Conservation (phyloP, 2,113 vertebrate species). For the Diphyllodes magnificus region DNA sequence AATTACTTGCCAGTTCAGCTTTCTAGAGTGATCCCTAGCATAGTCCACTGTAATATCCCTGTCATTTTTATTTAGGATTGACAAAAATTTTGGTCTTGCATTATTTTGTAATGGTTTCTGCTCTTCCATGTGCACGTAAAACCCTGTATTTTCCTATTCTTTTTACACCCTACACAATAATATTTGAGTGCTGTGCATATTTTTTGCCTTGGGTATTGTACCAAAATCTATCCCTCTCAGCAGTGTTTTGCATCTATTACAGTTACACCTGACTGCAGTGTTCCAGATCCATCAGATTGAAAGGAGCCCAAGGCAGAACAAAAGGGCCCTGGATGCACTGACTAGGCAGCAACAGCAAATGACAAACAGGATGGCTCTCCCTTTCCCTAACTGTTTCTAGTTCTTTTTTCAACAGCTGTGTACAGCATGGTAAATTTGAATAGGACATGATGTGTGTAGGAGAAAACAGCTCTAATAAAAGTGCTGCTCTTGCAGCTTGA, state of each 20-base stretch:
- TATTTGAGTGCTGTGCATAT: background rate
- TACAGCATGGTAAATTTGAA: constrained; percentile 40
- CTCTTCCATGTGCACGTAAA: background rate
- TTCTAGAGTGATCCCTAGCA: background rate
- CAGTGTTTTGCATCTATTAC: background rate
- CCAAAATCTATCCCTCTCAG: background rate
- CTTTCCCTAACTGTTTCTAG: background rate
- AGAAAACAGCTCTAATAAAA: constrained; percentile 25
- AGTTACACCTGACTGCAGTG: constrained; percentile 29
- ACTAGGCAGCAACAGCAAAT: constrained; percentile 20
- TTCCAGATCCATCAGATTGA: background rate
- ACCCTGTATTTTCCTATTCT: background rate
- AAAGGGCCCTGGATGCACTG: background rate
- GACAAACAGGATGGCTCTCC: background rate
- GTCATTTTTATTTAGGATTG: background rate
- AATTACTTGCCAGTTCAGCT: background rate
- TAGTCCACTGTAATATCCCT: background rate
- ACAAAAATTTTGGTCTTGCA: background rate
- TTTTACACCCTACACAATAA: background rate
- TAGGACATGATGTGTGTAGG: background rate
- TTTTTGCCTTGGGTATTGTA: background rate
- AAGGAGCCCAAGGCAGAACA: constrained; percentile 16
- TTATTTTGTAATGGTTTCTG: background rate
- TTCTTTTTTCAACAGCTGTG: constrained; percentile 44
- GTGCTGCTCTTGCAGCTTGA: background rate